Base-by-base conservation (phyloP, 2,888 invertebrate species). In the Himalopsyche japonica region DNA sequence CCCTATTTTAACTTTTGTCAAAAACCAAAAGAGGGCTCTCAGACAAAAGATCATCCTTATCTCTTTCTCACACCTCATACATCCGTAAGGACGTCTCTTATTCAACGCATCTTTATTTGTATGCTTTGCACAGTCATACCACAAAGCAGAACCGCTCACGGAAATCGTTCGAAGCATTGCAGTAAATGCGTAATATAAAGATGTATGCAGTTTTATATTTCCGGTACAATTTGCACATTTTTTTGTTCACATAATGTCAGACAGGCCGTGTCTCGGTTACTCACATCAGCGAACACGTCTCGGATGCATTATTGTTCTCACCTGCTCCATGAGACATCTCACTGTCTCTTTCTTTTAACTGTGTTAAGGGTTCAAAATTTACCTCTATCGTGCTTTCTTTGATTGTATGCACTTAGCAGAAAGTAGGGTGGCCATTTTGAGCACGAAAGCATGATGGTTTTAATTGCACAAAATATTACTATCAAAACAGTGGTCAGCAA, bases 51-150 rank as follows among this genome's bases (percentile, higher is more conserved):
- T 82, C 84, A 80, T 82, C 80, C 80, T 82, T 84, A 84, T 84
- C 84, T 84, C 84, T 82, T 84, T 84, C 84, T 84, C 82, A 84
- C 84, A 84, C 84, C 84, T 84, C 57, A 20, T 57, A 57, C 57
- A 57, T 57, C 57, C 57, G 57, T 57, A 20, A 57, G 57, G 57
- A 57, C 4, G 57, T 57, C 57, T 57, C 57, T 24, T 24, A 20
- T 57, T 57, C 24, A 57, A n/a, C 20, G 57, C 57, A 7, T 10
- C 57, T 57, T 20, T 20, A 76, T 27, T 76, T 76, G 6, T 76
- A 2, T 6, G 12, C 20, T 2, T 10, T 20, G 77, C 34, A 27
- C 8, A 20, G 43, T 37, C 8, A 10, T 30, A 32, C 34, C 34
- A 32, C 30, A 10, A 57, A 57, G 7, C 20, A 57, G 20, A 57